Evolutionary conservation across 2,888 invertebrate species (phyloP).

Genomic region (Hemistola chrysoprasaria): DNA sequence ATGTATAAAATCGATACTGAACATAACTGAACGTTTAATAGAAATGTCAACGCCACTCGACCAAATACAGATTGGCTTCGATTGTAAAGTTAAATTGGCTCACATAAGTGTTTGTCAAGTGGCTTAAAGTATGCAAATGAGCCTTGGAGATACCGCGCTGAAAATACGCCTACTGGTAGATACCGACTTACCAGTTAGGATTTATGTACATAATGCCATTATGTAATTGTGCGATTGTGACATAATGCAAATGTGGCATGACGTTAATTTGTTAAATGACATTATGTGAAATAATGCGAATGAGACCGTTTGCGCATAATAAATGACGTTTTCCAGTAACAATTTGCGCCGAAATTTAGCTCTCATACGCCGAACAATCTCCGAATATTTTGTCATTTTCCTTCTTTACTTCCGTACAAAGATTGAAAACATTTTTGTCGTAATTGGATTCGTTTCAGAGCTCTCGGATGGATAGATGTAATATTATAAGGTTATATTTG

Average conservation of each 20-base stretch:
- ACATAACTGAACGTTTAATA: conserved; percentile 8
- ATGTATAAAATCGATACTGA: conserved; percentile 12
- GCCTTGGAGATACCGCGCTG: conserved; percentile 5
- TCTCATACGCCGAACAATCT: background rate
- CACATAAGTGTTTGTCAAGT: conserved; percentile 20
- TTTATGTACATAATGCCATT: too few relatives aligned
- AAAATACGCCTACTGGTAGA: too few relatives aligned
- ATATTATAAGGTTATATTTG: too few relatives aligned
- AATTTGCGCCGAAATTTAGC: too few relatives aligned
- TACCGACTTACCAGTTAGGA: too few relatives aligned
- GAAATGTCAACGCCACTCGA: conserved; percentile 20
- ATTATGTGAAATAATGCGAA: too few relatives aligned
- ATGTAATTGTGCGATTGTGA: too few relatives aligned
- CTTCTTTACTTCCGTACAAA: conserved; percentile 13
- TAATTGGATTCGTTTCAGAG: conserved; percentile 12
- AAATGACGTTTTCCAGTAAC: too few relatives aligned
- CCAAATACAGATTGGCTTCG: conserved; percentile 31
- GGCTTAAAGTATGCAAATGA: conserved; percentile 26
- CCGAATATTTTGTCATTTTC: conserved; percentile 6
- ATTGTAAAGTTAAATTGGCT: conserved; percentile 47
- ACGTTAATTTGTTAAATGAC: too few relatives aligned
- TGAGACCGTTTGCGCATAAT: too few relatives aligned
- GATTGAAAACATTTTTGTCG: conserved; percentile 14
- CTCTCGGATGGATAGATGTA: conserved; percentile 1
- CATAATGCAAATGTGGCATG: too few relatives aligned